Conservation (phyloP, 2,113 vertebrate species). For the Plecotus auritus region DNA sequence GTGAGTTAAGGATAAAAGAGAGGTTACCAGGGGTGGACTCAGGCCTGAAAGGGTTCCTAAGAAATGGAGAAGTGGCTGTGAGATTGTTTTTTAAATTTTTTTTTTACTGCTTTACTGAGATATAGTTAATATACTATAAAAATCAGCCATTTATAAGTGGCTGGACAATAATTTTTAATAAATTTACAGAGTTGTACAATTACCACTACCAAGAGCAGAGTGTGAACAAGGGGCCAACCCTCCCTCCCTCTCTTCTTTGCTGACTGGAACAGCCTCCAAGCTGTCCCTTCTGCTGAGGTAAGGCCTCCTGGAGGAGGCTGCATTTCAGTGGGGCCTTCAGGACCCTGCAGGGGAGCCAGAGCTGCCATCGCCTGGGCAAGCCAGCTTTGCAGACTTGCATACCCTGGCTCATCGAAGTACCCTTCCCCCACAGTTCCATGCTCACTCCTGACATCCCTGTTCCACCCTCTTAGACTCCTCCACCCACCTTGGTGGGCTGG, state of each 20-base stretch:
- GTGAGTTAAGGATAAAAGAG: neutral
- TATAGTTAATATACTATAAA: conserved; percentile 17
- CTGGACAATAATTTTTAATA: neutral
- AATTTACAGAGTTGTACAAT: neutral
- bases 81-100: neutral
- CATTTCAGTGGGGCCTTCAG: neutral
- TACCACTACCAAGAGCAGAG: neutral
- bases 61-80: neutral
- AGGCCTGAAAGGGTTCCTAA: neutral
- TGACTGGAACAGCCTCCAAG: neutral
- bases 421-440: neutral
- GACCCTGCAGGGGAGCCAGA: neutral
- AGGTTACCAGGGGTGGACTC: neutral
- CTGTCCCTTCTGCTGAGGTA: neutral
- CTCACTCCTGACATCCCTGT: neutral
- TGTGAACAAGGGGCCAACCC: neutral
- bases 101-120: neutral
- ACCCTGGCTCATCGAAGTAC: neutral
- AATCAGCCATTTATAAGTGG: neutral
- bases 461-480: no score
- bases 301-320: neutral
- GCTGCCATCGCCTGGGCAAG: fast-evolving
- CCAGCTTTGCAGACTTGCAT: neutral
- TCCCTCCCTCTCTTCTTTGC: neutral
- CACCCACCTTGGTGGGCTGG: neutral